Percentiles rank a stretch among this genome's conserved stretches.
These are phyloP conservation scores for Entelurus aequoreus DNA, from an alignment of 2,113 vertebrate genomes.

Conservation along the genomic window DNA sequence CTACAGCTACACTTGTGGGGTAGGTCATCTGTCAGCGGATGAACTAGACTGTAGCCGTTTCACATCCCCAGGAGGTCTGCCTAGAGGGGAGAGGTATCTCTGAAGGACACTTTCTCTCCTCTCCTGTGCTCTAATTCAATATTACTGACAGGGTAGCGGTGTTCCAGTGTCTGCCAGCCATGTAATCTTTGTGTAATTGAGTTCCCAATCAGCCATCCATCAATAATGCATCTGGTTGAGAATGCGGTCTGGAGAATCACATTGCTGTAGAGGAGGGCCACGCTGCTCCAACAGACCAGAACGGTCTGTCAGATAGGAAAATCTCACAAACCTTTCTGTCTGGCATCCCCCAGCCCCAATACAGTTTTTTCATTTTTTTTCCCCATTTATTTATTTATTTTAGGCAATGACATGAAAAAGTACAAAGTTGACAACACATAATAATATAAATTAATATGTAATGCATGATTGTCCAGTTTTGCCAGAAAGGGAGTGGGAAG, in stretches of 20 bases:
- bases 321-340: slow-evolving; percentile 12
- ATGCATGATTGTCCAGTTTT: too few species aligned
- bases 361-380: too few species aligned
- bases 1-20: slow-evolving; percentile 34
- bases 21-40: slow-evolving; percentile 59
- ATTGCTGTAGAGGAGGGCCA: slow-evolving; percentile 42
- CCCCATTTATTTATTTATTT: too few species aligned
- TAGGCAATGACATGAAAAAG: too few species aligned
- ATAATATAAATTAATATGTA: too few species aligned
- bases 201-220: slow-evolving; percentile 75
- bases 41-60: slow-evolving; percentile 57
- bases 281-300: slow-evolving; percentile 26
- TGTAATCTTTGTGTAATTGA: slow-evolving; percentile 78
- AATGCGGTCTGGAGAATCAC: slow-evolving; percentile 38
- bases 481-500: too few species aligned
- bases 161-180: slow-evolving; percentile 59
- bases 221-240: slow-evolving; percentile 73
- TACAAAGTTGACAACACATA: too few species aligned
- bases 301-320: slow-evolving; percentile 34
- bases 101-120: slow-evolving; percentile 68
- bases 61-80: slow-evolving; percentile 51
- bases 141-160: slow-evolving; percentile 59
- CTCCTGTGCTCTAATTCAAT: slow-evolving; percentile 71
- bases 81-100: slow-evolving; percentile 41
- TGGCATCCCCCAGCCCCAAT: slow-evolving; percentile 6